Conservation (phyloP, 53 echinoderm and acorn worm genomes). For the Arbacia lixula region DNA sequence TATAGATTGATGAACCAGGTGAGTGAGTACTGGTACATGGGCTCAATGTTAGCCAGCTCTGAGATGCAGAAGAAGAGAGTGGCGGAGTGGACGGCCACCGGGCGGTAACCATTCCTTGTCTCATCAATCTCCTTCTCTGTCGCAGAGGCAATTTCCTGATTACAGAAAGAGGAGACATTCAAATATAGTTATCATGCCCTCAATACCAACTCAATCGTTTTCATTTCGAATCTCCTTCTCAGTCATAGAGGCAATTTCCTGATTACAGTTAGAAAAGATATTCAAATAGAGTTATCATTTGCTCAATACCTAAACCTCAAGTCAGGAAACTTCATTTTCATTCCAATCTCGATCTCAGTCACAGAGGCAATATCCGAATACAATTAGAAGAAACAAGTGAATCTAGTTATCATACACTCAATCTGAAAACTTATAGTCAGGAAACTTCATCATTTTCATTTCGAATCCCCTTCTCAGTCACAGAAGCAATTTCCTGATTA, state of each 20-base stretch:
- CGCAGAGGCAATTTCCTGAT: conserved; percentile 90
- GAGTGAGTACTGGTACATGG: conserved; percentile 98
- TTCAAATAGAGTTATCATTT: too few species aligned
- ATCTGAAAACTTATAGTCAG: too few species aligned
- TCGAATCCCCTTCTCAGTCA: too few species aligned
- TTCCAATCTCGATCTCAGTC: too few species aligned
- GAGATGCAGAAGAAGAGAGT: conserved; percentile 99
- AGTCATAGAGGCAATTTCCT: not conserved
- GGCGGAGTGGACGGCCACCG: conserved; percentile 75
- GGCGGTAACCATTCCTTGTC: conserved; percentile 96
- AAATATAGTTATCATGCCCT: not conserved
- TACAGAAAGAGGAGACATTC: not conserved
- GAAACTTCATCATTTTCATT: too few species aligned
- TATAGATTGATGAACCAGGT: conserved; percentile 98
- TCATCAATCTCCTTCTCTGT: conserved; percentile 99
- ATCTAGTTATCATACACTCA: too few species aligned
- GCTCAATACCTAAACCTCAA: too few species aligned
- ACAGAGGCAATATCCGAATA: too few species aligned
- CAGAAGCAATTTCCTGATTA: too few species aligned
- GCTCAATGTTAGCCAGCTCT: conserved; percentile 99
- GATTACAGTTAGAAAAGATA: too few species aligned
- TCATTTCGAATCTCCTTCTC: not conserved
- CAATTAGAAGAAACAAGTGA: too few species aligned
- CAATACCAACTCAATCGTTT: not conserved
- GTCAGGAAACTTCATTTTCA: too few species aligned